Evolutionary conservation across 2,888 invertebrate species (phyloP), one percentile per base, ranked within the genome.

Genomic region (Sympetrum striolatum): DNA sequence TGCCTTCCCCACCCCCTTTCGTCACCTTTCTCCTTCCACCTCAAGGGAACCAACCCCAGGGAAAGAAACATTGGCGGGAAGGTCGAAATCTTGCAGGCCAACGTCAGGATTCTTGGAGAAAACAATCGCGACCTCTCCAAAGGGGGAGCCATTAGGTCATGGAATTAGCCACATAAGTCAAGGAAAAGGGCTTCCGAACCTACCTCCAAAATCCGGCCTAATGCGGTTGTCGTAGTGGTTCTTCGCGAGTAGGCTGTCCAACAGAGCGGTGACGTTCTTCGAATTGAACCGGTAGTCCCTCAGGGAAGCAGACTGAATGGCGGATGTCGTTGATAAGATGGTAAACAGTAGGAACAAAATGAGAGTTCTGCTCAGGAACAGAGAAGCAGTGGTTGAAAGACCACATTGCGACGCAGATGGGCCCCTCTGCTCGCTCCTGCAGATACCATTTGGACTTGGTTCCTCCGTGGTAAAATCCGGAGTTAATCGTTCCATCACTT

Each of bases 151-250:
- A n/a, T n/a, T n/a, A n/a, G n/a, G n/a, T n/a, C n/a, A n/a, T n/a
- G n/a, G n/a, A n/a, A 1, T 53, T 53, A 4, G 53, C 15, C 73
- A 22, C 10, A 2, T 2, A 80, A 3, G 44, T 31, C 14, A 48
- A 22, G 48, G 73, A 53, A 25, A 48, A 48, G 6, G 48, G 18
- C 6, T 44, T 79, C 22, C 22, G 25, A n/a, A 81, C 92, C 92
- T 91, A 93, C 94, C 94, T 92, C 93, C 94, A 91, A 94, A 93
- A 86, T 93, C 93, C 12, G 94, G 94, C 80, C 94, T 92, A 48
- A 94, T 93, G 91, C 93, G 92, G 91, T 93, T 93, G 92, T 94
- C 94, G 91, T 94, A 94, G 64, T 93, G 93, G 82, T 93, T 93
- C 81, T 92, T 92, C 80, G 93, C 92, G 39, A 94, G 93, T 15